Conservation (phyloP, 2,797 vertebrate species). For the Distichodus sexfasciatus region DNA sequence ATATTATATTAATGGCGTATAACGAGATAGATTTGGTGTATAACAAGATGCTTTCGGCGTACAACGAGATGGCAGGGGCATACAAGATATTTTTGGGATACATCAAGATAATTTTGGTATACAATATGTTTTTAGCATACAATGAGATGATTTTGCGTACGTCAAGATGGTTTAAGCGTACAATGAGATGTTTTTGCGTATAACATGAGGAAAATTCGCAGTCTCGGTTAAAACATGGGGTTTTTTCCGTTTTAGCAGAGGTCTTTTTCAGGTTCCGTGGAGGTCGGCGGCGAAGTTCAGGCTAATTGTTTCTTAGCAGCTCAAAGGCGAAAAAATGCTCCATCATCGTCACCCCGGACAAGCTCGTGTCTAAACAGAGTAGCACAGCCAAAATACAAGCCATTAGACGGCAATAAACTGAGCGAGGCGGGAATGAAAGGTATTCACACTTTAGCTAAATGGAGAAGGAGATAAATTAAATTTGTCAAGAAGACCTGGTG, state of each 20-base stretch:
- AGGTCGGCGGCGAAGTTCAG: slow-evolving; percentile 2
- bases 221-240: too few relatives aligned
- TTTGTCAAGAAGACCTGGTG: slow-evolving; percentile 37
- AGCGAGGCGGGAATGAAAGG: slow-evolving; percentile 45
- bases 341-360: slow-evolving; percentile 50
- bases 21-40: too few relatives aligned
- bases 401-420: slow-evolving; percentile 49
- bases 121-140: too few relatives aligned
- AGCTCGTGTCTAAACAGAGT: slow-evolving; percentile 58
- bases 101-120: too few relatives aligned
- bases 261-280: slow-evolving; percentile 15
- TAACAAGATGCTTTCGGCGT: too few relatives aligned
- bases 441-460: slow-evolving; percentile 42
- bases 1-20: too few relatives aligned
- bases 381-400: slow-evolving; percentile 49
- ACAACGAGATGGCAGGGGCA: too few relatives aligned
- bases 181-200: too few relatives aligned
- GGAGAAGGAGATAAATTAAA: slow-evolving; percentile 47
- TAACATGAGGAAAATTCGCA: too few relatives aligned
- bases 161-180: too few relatives aligned
- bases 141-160: too few relatives aligned
- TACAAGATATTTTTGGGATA: too few relatives aligned
- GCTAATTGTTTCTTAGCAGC: slow-evolving; percentile 59
- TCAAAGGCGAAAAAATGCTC: slow-evolving; percentile 49
- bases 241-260: slow-evolving; percentile 18